Evolutionary conservation across 2,797 vertebrate species (phyloP).

Genomic region (Gobio occitaniae): DNA sequence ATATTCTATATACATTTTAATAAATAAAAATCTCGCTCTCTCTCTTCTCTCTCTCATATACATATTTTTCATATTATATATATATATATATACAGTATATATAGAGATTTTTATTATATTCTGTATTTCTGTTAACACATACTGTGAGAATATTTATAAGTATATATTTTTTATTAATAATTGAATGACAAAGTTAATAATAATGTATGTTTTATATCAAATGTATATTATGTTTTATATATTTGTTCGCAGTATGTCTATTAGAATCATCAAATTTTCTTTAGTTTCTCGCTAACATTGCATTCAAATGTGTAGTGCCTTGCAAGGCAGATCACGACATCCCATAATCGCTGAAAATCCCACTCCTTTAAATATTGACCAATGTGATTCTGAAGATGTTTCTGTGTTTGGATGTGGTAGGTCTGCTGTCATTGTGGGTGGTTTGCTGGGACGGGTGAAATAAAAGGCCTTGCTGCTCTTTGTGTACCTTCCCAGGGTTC

Average conservation of each 20-base stretch:
- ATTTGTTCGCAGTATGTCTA: not conserved
- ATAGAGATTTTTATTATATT: too few species aligned
- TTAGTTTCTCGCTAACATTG: not conserved
- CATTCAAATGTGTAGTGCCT: not conserved
- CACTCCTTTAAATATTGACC: not conserved
- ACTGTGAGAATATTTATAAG: not conserved
- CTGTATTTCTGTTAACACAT: not conserved
- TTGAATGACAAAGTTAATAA: not conserved
- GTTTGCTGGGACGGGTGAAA: constrained; percentile 28
- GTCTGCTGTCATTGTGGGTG: constrained; percentile 52
- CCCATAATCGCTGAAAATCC: not conserved
- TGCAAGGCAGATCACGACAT: not conserved
- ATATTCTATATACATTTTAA: too few species aligned
- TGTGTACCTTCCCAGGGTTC: constrained; percentile 57
- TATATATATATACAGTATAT: too few species aligned
- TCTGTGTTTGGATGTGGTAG: not conserved
- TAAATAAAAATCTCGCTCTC: too few species aligned
- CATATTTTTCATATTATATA: too few species aligned
- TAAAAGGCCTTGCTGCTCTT: constrained; percentile 35
- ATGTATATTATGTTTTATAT: too few species aligned
- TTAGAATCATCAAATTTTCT: too few species aligned
- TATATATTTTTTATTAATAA: not conserved
- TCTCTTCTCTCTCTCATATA: too few species aligned
- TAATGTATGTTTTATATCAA: too few species aligned
- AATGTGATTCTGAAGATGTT: not conserved